Evolutionary conservation across 2,797 vertebrate genomes (phyloP).

Genomic region (Thaleichthys pacificus): DNA sequence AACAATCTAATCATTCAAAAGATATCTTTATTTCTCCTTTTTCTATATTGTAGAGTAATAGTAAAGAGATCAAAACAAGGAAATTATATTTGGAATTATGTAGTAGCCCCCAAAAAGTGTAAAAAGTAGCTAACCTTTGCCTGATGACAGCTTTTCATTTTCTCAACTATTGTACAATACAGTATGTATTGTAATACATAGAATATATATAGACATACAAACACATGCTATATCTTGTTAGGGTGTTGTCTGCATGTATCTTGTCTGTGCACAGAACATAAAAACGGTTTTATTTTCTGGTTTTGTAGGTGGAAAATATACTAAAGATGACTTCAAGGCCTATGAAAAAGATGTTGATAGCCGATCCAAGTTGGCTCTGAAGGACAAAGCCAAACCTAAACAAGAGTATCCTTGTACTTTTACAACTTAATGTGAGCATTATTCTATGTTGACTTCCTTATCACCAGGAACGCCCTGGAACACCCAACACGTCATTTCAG

Average conservation of each 20-base stretch:
- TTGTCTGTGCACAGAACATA: neutral
- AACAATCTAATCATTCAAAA: too few relatives aligned
- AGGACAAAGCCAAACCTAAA: conserved; percentile 87
- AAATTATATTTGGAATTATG: too few relatives aligned
- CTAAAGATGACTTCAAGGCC: conserved; percentile 94
- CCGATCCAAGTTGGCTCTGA: conserved; percentile 85
- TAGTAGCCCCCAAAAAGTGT: neutral
- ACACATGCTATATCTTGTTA: neutral
- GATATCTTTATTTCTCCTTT: neutral
- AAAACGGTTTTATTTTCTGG: neutral
- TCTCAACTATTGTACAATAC: neutral
- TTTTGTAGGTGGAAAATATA: conserved; percentile 88
- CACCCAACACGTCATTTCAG: neutral
- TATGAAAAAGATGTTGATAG: conserved; percentile 88
- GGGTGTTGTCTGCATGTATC: neutral
- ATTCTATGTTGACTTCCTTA: neutral
- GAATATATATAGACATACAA: too few relatives aligned
- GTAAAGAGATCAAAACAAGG: too few relatives aligned
- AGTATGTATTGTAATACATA: too few relatives aligned
- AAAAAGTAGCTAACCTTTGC: too few relatives aligned
- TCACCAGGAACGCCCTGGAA: neutral
- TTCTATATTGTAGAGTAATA: too few relatives aligned
- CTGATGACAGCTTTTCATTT: neutral
- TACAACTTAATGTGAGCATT: neutral
- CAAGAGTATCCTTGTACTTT: conserved; percentile 92